Percentiles rank a stretch among this genome's conserved stretches.
phyloP scores from a whole-genome alignment of 2,797 vertebrate species.

The Momotus momota region DNA sequence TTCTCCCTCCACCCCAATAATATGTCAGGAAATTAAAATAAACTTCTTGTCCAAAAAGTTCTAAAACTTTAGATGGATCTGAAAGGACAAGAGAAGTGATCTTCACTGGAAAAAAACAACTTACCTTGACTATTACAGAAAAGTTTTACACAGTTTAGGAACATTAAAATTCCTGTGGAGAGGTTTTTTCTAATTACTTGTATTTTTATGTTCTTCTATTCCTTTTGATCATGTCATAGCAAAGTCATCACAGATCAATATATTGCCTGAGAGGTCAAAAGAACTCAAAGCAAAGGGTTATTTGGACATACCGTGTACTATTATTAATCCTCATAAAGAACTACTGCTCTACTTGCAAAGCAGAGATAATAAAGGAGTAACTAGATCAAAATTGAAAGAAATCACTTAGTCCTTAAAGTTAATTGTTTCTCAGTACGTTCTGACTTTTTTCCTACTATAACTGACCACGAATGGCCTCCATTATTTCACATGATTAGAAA shows the following conservation, averaged over 20 bases:
- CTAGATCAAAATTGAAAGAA: slow-evolving; percentile 54
- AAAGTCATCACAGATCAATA: not conserved
- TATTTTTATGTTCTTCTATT: not conserved
- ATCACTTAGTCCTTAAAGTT: slow-evolving; percentile 64
- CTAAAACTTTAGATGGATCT: not conserved
- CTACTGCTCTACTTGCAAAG: not conserved
- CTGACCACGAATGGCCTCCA: not conserved
- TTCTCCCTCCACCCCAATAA: not conserved
- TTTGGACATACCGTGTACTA: not conserved
- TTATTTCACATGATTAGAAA: slow-evolving; percentile 46
- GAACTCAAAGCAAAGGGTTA: not conserved
- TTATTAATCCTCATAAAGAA: slow-evolving; percentile 24
- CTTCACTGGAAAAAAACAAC: not conserved
- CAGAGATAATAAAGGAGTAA: slow-evolving; percentile 44
- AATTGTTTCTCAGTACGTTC: slow-evolving; percentile 48
- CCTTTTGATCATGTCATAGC: not conserved
- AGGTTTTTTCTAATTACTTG: not conserved
- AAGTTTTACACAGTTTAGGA: not conserved
- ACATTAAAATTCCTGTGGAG: not conserved
- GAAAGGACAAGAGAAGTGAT: not conserved
- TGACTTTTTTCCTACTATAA: not conserved
- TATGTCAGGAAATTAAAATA: not conserved
- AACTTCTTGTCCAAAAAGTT: not conserved
- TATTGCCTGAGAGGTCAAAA: not conserved
- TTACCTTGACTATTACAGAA: not conserved